phyloP scores from a whole-genome alignment of 2,888 invertebrate species.

The Amiota mariae region DNA sequence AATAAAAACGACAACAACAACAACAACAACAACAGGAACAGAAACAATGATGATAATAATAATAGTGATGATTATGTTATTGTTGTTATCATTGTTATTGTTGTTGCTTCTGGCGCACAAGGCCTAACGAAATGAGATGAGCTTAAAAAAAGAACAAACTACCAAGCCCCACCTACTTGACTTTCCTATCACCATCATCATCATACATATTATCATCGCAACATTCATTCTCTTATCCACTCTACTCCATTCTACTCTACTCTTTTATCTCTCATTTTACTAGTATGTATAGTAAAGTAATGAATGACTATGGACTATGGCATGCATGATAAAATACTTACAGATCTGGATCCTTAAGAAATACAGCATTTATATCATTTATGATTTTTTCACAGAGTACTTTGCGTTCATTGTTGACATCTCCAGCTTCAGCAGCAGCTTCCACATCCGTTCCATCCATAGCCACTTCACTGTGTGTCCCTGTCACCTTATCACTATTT shows the following conservation, averaged over 20 bases:
- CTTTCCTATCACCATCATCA: too few relatives aligned
- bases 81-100: too few relatives aligned
- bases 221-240: background rate
- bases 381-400: slow-evolving; percentile 88
- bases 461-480: too few relatives aligned
- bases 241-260: background rate
- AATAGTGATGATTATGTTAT: too few relatives aligned
- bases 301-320: too few relatives aligned
- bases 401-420: slow-evolving; percentile 77
- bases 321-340: slow-evolving; percentile 79
- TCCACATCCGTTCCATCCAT: background rate
- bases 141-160: too few relatives aligned
- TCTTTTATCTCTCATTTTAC: background rate
- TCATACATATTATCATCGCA: too few relatives aligned
- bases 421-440: background rate
- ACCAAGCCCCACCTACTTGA: too few relatives aligned
- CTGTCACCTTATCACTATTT: too few relatives aligned
- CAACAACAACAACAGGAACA: background rate
- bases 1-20: too few relatives aligned
- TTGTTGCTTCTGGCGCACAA: too few relatives aligned
- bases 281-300: background rate
- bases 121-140: too few relatives aligned
- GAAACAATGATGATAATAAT: background rate
- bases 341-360: slow-evolving; percentile 85
- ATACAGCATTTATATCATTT: slow-evolving; percentile 82